A percentile compares a stretch with the other conserved stretches of the same genome.
phyloP scores from a whole-genome alignment of 2,888 invertebrate species.

The Phlogophora meticulosa region DNA sequence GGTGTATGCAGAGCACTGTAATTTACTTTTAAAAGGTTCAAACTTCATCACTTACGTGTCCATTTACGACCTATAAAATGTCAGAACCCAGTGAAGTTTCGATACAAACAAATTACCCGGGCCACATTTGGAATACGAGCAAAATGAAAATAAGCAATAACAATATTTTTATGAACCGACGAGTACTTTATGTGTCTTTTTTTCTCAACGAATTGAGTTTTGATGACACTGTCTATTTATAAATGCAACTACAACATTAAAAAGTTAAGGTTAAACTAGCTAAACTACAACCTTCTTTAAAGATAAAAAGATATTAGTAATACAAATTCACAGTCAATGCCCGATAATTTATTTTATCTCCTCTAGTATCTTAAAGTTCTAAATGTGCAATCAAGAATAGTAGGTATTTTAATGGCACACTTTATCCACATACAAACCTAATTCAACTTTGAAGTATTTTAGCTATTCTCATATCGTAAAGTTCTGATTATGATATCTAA shows the following conservation, averaged over 20 bases:
- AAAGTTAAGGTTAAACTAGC: not conserved
- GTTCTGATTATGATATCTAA: no score
- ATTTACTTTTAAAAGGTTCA: constrained; percentile 54
- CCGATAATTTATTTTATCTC: no score
- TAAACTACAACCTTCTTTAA: not conserved
- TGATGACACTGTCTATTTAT: constrained; percentile 34
- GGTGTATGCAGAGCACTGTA: constrained; percentile 16
- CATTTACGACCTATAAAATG: constrained; percentile 52
- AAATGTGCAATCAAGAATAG: no score
- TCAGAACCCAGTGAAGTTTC: constrained; percentile 47
- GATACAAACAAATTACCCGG: constrained; percentile 54
- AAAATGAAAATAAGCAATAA: constrained; percentile 62
- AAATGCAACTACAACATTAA: not conserved
- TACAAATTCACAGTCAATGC: not conserved
- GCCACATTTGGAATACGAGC: constrained; percentile 46
- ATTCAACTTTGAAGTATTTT: no score
- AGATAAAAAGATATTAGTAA: not conserved
- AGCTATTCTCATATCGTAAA: no score
- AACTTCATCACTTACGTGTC: constrained; percentile 47
- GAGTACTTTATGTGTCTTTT: constrained; percentile 60
- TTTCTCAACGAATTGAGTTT: constrained; percentile 47
- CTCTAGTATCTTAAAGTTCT: no score
- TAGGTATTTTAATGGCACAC: no score
- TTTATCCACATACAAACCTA: no score
- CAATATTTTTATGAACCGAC: constrained; percentile 58